Percentiles rank a stretch among this genome's conserved stretches.
These are phyloP conservation scores for Eupithecia abbreviata DNA, from an alignment of 2,888 invertebrate species.

Conservation along the genomic window DNA sequence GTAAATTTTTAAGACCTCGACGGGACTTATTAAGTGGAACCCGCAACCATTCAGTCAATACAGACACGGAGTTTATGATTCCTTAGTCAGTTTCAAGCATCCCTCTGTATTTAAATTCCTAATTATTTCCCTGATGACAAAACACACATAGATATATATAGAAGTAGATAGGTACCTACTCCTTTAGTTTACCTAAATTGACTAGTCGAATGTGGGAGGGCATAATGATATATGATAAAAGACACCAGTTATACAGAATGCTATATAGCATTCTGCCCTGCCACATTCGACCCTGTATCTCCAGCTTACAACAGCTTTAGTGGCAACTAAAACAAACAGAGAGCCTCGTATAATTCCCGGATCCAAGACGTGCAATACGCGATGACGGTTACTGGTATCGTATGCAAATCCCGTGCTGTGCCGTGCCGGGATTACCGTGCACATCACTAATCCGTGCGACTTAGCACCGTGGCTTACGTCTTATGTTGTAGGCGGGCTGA, in stretches of 20 bases:
- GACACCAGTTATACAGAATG: too few relatives aligned
- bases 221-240: too few relatives aligned
- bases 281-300: not conserved
- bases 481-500: conserved; percentile 45
- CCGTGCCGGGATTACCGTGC: conserved; percentile 54
- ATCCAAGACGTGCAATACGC: conserved; percentile 68
- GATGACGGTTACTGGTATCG: conserved; percentile 77
- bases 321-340: conserved; percentile 7
- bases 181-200: too few relatives aligned
- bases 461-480: conserved; percentile 47
- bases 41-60: not conserved
- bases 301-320: not conserved
- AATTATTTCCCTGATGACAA: not conserved
- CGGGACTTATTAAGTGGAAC: not conserved
- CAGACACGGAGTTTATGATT: not conserved
- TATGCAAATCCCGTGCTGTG: conserved; percentile 72
- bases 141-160: too few relatives aligned
- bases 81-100: not conserved
- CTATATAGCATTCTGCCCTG: not conserved
- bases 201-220: too few relatives aligned
- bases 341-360: conserved; percentile 39
- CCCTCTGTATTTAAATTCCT: not conserved
- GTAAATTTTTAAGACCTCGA: too few relatives aligned
- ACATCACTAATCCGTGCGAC: conserved; percentile 48
- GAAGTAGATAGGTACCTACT: too few relatives aligned